phyloP scores from a whole-genome alignment of 2,113 vertebrate genomes.

The Haemorhous mexicanus region DNA sequence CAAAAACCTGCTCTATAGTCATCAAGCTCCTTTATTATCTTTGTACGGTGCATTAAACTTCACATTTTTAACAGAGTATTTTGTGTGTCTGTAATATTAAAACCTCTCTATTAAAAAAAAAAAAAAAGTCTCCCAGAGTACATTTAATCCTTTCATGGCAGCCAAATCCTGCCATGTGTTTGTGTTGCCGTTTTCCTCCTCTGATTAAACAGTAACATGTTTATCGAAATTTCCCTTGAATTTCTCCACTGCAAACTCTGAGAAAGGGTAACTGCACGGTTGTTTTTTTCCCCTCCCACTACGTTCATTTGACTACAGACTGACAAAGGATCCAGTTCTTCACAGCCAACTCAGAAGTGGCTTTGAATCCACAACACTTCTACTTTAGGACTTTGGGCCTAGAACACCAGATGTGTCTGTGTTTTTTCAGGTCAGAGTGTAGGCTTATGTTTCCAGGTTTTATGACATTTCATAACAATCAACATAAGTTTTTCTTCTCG shows the following conservation, averaged over 20 bases:
- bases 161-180: conserved; percentile 44
- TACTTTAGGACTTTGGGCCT: conserved; percentile 53
- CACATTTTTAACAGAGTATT: neutral
- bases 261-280: conserved; percentile 13
- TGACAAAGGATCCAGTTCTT: conserved; percentile 47
- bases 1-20: neutral
- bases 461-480: conserved; percentile 26
- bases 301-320: neutral
- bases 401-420: conserved; percentile 39
- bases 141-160: conserved; percentile 45
- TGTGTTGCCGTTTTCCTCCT: conserved; percentile 42
- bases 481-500: neutral
- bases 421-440: conserved; percentile 35
- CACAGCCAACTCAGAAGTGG: conserved; percentile 47
- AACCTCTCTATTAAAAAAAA: neutral
- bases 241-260: conserved; percentile 36
- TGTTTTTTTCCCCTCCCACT: neutral
- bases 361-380: conserved; percentile 46
- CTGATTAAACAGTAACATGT: conserved; percentile 55
- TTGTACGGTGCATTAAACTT: neutral
- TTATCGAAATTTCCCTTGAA: conserved; percentile 53
- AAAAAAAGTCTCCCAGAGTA: neutral
- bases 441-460: neutral
- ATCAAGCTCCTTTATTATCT: neutral
- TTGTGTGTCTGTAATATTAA: conserved; percentile 4